Conservation (phyloP, 1,140 invertebrate species). For the Cecropterus lyciades region DNA sequence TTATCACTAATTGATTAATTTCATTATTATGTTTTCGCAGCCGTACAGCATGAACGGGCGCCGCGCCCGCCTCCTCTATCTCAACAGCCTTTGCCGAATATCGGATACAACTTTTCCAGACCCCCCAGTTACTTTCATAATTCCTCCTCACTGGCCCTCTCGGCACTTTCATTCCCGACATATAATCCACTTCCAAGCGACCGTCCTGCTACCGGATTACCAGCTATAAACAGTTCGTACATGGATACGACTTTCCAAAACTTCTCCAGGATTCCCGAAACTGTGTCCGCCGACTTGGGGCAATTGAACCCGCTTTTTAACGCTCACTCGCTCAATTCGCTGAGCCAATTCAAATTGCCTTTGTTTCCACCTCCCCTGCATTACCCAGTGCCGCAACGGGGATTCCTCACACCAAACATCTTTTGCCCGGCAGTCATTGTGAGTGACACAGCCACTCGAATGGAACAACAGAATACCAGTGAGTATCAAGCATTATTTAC, state of each 20-base stretch:
- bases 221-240: conserved; percentile 48
- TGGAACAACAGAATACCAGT: conserved; percentile 46
- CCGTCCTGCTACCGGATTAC: conserved; percentile 40
- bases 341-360: conserved; percentile 70
- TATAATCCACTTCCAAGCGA: conserved; percentile 79
- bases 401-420: conserved; percentile 67
- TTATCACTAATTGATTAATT: too few relatives aligned
- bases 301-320: conserved; percentile 53
- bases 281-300: conserved; percentile 47
- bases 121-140: conserved; percentile 52
- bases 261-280: conserved; percentile 55
- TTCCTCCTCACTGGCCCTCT: conserved; percentile 1
- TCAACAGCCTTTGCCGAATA: conserved; percentile 62
- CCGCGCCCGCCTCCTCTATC: conserved; percentile 85
- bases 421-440: conserved; percentile 64
- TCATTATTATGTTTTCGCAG: conserved; percentile 85
- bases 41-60: conserved; percentile 95
- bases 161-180: conserved; percentile 60
- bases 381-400: conserved; percentile 59
- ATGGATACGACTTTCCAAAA: conserved; percentile 59
- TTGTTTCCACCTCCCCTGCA: conserved; percentile 62
- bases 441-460: conserved; percentile 38
- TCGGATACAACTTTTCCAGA: conserved; percentile 69
- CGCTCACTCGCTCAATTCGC: conserved; percentile 50
- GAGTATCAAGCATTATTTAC: conserved; percentile 32